phyloP scores from a whole-genome alignment of 2,113 vertebrate genomes.

The Myrmecobius fasciatus region DNA sequence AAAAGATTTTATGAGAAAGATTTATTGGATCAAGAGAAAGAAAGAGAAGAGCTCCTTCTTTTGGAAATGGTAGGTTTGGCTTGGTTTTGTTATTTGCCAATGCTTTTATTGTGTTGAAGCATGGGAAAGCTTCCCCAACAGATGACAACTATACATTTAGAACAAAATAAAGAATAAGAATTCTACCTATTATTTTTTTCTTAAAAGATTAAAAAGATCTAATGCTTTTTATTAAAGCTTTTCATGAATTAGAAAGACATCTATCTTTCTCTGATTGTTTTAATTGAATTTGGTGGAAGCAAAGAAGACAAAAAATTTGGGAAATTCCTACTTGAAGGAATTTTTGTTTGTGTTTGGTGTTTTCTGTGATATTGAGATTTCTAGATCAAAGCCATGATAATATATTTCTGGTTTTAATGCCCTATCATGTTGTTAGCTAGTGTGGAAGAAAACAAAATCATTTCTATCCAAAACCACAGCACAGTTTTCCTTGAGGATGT shows the following conservation, averaged over 20 bases:
- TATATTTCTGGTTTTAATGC: not conserved
- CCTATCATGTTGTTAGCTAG: not conserved
- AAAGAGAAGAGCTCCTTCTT: constrained; percentile 93
- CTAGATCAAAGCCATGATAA: not conserved
- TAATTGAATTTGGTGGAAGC: not conserved
- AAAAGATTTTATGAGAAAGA: constrained; percentile 91
- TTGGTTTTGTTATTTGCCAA: not conserved
- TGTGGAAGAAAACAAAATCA: not conserved
- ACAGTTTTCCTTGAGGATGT: not conserved
- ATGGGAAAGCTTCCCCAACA: not conserved
- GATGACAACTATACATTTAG: constrained; percentile 19
- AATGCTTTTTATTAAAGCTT: constrained; percentile 31
- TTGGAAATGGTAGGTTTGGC: constrained; percentile 91
- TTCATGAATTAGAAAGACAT: constrained; percentile 6
- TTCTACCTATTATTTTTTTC: not conserved
- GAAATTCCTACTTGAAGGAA: not conserved
- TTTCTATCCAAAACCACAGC: not conserved
- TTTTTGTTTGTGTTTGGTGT: not conserved
- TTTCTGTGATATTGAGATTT: not conserved
- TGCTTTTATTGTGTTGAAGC: not conserved
- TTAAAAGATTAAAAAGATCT: constrained; percentile 25
- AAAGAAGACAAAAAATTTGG: not conserved
- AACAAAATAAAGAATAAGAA: not conserved
- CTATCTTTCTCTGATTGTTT: not conserved
- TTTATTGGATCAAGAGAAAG: constrained; percentile 94